phyloP scores from a whole-genome alignment of 2,113 vertebrate species.

The Globicephala melas region DNA sequence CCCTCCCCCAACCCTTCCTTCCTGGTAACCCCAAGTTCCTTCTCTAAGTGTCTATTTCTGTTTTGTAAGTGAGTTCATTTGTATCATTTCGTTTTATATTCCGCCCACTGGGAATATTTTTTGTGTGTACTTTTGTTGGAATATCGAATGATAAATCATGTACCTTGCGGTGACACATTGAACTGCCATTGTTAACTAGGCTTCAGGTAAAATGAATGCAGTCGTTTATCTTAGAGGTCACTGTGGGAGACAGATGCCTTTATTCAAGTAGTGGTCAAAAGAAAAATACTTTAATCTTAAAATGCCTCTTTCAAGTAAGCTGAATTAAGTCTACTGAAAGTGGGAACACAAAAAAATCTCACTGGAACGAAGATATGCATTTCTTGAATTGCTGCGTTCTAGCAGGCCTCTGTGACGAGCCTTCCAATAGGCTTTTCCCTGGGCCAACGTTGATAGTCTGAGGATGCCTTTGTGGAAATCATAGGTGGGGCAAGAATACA shows the following conservation, averaged over 20 bases:
- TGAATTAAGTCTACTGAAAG: not conserved
- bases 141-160: not conserved
- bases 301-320: not conserved
- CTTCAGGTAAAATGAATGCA: not conserved
- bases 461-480: not conserved
- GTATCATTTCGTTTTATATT: no score
- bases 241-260: not conserved
- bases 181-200: not conserved
- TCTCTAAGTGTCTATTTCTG: no score
- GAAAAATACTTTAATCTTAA: constrained; percentile 17
- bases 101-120: not conserved
- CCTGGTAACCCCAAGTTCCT: no score
- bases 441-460: not conserved
- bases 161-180: not conserved
- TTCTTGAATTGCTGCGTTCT: not conserved
- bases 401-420: not conserved
- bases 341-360: not conserved
- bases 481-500: not conserved
- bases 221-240: not conserved
- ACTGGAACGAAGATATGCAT: not conserved
- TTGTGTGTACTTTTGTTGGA: not conserved
- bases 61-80: no score
- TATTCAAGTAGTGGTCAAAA: not conserved
- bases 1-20: no score
- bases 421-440: not conserved